A percentile compares a stretch with the other conserved stretches of the same genome.
Conservation (phyloP, 30 jellyfish, hydroid and myxozoan species). For the Pelagia noctiluca region DNA sequence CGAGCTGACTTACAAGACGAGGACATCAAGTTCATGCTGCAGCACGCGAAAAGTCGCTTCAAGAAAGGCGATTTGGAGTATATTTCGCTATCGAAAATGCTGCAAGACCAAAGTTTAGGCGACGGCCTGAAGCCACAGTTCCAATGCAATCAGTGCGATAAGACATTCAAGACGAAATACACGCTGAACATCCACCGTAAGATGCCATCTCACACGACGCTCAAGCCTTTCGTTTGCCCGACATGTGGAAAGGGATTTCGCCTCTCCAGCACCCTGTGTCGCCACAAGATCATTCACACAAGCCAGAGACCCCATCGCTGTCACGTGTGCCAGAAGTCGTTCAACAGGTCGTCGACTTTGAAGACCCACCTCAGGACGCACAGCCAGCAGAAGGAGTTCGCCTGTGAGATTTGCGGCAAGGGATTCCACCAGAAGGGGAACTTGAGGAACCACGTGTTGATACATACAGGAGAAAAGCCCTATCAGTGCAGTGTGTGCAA, state of each 20-base stretch:
- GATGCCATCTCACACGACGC: constrained; percentile 96
- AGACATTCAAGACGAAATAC: constrained; percentile 86
- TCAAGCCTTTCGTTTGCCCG: constrained; percentile 97
- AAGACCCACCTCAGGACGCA: constrained; percentile 96
- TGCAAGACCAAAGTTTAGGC: not conserved
- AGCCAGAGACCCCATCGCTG: constrained; percentile 97
- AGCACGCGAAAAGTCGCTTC: not conserved
- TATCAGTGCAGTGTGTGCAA: constrained; percentile 83
- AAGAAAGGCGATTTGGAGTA: not conserved
- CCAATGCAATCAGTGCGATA: constrained; percentile 94
- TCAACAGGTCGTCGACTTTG: constrained; percentile 91
- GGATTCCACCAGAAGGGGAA: constrained; percentile 98
- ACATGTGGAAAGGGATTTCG: constrained; percentile 97
- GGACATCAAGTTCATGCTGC: not conserved
- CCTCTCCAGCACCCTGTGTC: constrained; percentile 96
- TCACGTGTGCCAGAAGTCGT: constrained; percentile 89
- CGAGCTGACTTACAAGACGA: not conserved
- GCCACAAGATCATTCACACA: constrained; percentile 95
- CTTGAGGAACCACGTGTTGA: constrained; percentile 82
- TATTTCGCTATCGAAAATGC: not conserved
- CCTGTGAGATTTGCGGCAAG: constrained; percentile 88
- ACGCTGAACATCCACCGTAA: constrained; percentile 89
- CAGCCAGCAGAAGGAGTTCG: constrained; percentile 82
- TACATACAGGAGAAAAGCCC: constrained; percentile 99
- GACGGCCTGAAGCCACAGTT: constrained; percentile 74